Percentiles rank a stretch among this genome's conserved stretches.
Evolutionary conservation across 2,888 invertebrate species (phyloP).

Genomic region (Caenorhabditis parvicauda): DNA sequence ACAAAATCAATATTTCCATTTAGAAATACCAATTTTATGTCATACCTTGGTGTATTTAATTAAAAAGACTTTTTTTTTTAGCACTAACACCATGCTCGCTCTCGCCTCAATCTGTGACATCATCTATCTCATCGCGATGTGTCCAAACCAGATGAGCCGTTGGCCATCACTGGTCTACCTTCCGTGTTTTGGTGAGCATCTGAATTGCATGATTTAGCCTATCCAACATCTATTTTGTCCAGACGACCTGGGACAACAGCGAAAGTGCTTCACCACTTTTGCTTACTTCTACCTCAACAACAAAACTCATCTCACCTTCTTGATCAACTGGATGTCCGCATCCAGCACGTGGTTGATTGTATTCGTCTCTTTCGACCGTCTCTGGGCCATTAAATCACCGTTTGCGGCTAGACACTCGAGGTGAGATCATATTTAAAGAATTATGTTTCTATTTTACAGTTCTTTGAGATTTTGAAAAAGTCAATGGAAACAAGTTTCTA

Average conservation of each 20-base stretch:
- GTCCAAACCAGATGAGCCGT: constrained; percentile 38
- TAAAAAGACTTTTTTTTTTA: constrained; percentile 6
- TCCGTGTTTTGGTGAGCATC: constrained; percentile 13
- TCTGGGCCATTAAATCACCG: constrained; percentile 49
- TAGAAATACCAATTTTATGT: background rate
- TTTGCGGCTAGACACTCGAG: constrained; percentile 32
- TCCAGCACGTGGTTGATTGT: constrained; percentile 48
- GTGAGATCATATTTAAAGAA: constrained; percentile 10
- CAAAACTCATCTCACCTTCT: constrained; percentile 38
- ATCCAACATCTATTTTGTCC: too few species aligned
- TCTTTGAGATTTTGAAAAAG: too few species aligned
- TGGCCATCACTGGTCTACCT: constrained; percentile 8
- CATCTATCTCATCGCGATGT: constrained; percentile 35
- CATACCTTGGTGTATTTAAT: background rate
- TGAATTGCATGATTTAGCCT: too few species aligned
- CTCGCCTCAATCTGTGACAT: constrained; percentile 43
- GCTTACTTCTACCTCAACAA: constrained; percentile 24
- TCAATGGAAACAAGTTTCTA: constrained; percentile 1
- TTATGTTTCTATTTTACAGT: too few species aligned
- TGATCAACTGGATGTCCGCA: constrained; percentile 42
- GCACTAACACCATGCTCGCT: constrained; percentile 43
- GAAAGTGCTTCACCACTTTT: constrained; percentile 24
- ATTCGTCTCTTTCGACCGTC: constrained; percentile 43
- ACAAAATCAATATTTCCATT: background rate
- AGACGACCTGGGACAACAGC: constrained; percentile 4